Base-by-base conservation (phyloP, 30 jellyfish, hydroid and myxozoan species). In the Chrysaora quinquecirrha region DNA sequence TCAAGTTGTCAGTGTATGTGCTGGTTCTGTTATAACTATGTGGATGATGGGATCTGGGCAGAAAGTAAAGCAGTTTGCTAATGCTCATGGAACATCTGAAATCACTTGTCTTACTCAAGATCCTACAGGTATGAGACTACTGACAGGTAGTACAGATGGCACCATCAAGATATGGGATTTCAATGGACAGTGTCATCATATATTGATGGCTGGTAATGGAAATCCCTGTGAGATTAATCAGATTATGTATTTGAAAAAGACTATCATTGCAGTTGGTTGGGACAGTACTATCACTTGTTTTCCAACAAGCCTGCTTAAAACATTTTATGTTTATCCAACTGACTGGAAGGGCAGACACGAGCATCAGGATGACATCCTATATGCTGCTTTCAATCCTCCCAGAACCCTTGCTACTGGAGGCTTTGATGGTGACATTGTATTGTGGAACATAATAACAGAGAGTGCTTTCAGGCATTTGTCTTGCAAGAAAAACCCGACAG, bases 11-110 rank as follows among this genome's bases (percentile, higher is more conserved):
- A 94, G 94, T 75, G 99, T 87, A 4, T 87, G 97, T 71, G 85
- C 89, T 20, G 96, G 96, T 30, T 94, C 99, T 29, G 89, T 62
- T 24, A 76, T 94, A 18, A 94, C 88, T 14, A 78, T 94, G 84
- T 94, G 99, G 99, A 74, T 94, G 90, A 52, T 94, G 32, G 89
- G 75, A 67, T 81, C 97, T 0, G 99, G 99, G 0, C 99, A 94
- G 86, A 94, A 94, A 70, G 94, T 94, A n/a, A 94, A 88, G 87
- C 97, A 88, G 54, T 62, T 94, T 69, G 62, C 90, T 50, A 87
- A 88, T 65, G 97, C 99, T 16, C 99, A 94, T 94, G 99, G 94
- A 2, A 43, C 82, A n/a, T 70, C 99, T 30, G 99, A 94, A 82
- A 83, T 94, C 19, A 87, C 95, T 11, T 68, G 97, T 25, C 94